Base-by-base conservation (phyloP, 1,140 invertebrate species). In the Drosophila mayri region DNA sequence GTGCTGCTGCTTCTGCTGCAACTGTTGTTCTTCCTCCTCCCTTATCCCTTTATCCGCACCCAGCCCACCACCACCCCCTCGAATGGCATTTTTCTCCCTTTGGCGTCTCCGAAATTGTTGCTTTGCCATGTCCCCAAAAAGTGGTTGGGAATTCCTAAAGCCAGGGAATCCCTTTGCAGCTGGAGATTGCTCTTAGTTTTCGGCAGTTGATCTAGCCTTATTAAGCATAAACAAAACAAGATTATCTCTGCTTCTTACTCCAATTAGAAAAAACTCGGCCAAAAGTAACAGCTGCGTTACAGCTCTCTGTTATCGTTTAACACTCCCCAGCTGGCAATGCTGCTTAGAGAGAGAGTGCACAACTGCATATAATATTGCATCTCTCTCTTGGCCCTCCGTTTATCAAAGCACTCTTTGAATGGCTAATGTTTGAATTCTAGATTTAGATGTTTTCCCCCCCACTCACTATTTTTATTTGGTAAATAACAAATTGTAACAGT, bases 1-100 rank as follows among this genome's bases (percentile, higher is more conserved):
- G 55, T 75, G 49, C 75, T 62, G 49, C 74, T 61, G 49, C 74
- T 61, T 54, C 76, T 84, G 81, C 70, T 81, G 64, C 81, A 80
- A 79, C 79, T 81, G 79, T 82, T 79, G 70, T 78, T 82, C 52
- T 58, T 58, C 25, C 43, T 40, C 65, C 49, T 77, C 43, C 35
- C 54, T 25, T 20, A 35, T 44, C 57, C 58, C 43, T 18, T 55
- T 25, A 10, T 10, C 18, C 25, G 25, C n/a, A 16, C 22, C 22
- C n/a, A n/a, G 3, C 22, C 22, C 22, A 28, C 4, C 11, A 28
- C 22, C 47, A 18, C 46, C 63, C 32, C 47, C 22, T 5, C 32
- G 6, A 54, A 68, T 35, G 62, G 30, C 38, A 70, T 70, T 67
- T 64, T 37, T 35, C 62, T 70, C 46, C n/a, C 25, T 20, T 35